Conservation (phyloP, 1,140 invertebrate species). For the Panulirus ornatus region DNA sequence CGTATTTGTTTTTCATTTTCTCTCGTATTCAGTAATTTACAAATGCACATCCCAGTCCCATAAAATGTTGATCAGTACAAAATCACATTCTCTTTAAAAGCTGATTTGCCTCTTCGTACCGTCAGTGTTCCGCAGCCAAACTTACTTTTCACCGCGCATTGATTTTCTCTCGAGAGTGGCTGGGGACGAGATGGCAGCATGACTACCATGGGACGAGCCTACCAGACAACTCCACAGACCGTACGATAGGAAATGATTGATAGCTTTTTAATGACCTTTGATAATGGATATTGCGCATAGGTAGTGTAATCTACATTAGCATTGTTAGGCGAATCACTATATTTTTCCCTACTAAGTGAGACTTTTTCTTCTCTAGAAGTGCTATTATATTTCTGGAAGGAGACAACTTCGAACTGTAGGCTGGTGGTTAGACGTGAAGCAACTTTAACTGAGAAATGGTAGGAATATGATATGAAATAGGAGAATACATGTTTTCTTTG, state of each 20-base stretch:
- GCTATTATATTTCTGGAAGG: too few relatives aligned
- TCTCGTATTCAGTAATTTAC: too few relatives aligned
- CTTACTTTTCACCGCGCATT: conserved; percentile 22
- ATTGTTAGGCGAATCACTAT: not conserved
- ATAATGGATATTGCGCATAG: conserved; percentile 15
- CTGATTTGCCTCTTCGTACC: conserved; percentile 8
- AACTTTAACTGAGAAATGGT: too few relatives aligned
- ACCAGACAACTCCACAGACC: not conserved
- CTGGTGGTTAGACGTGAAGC: too few relatives aligned
- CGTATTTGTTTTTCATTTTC: too few relatives aligned
- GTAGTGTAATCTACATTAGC: conserved; percentile 8
- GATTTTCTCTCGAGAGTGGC: conserved; percentile 42
- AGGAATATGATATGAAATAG: too few relatives aligned
- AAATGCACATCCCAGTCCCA: too few relatives aligned
- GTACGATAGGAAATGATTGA: conserved; percentile 38
- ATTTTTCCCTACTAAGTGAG: too few relatives aligned
- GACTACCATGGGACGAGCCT: conserved; percentile 36
- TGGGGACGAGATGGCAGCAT: conserved; percentile 35
- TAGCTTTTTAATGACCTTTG: conserved; percentile 29
- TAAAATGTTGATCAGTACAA: too few relatives aligned
- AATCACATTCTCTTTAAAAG: not conserved
- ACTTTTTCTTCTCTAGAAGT: too few relatives aligned
- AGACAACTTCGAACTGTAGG: too few relatives aligned
- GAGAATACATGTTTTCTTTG: too few relatives aligned
- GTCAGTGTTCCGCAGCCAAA: not conserved